Percentiles rank a stretch among this genome's conserved stretches.
Evolutionary conservation across 2,113 vertebrate species (phyloP).

Genomic region (Procapra przewalskii): DNA sequence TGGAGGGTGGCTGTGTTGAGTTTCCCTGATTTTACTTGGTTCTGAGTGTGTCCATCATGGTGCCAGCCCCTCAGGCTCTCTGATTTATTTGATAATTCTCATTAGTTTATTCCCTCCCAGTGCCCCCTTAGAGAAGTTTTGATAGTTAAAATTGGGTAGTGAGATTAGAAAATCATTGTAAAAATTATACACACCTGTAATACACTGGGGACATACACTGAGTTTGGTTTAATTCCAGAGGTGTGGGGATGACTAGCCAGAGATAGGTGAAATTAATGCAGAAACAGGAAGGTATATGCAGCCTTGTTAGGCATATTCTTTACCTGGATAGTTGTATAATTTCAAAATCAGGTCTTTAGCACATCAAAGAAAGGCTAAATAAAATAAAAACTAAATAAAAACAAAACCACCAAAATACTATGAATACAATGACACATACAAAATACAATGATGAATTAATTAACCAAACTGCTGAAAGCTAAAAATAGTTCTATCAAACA

Average conservation of each 20-base stretch:
- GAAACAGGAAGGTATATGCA: neutral
- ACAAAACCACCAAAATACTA: neutral
- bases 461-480: neutral
- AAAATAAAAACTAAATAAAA: slow-evolving; percentile 18
- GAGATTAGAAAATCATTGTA: neutral
- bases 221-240: neutral
- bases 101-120: neutral
- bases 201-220: neutral
- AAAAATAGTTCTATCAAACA: slow-evolving; percentile 33
- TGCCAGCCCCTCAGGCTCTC: neutral
- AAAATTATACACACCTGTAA: neutral
- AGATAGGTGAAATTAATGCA: neutral
- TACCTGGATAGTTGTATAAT: neutral
- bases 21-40: neutral
- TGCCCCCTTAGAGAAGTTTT: neutral
- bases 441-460: neutral
- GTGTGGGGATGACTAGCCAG: neutral
- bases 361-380: neutral
- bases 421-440: neutral
- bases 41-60: neutral
- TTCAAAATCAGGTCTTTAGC: neutral
- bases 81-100: neutral
- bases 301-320: neutral
- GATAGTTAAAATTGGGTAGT: neutral
- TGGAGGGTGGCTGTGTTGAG: neutral